Evolutionary conservation across 2,888 invertebrate species (phyloP), one percentile per base, ranked within the genome.

Genomic region (Polydrusus pterygomalis): DNA sequence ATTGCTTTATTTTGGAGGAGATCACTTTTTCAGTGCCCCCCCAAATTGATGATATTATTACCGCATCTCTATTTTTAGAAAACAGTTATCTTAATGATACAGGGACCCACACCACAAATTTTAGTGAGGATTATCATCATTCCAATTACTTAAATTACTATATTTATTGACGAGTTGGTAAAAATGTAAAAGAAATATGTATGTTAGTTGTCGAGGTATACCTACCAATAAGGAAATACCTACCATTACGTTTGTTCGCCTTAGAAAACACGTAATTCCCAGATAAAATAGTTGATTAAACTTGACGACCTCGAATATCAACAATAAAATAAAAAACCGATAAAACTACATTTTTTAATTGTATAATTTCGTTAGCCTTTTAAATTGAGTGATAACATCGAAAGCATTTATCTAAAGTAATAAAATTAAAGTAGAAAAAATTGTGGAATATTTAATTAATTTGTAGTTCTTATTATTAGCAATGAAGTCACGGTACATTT

Each of bases 301-400:
- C 20, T 51, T 51, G 51, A 51, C 20, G 51, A 51, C 51, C 51
- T 51, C 51, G 51, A 51, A 17, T 47, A 17, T 47, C 10, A 34
- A 34, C 45, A 15, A 51, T 20, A 18, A 20, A 51, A 51, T 51
- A 18, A 51, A 51, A 13, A 51, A 51, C 10, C 20, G 3, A 51
- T 51, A 51, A 51, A 51, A 11, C 20, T 20, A 18, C 9, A 18
- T 51, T 51, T 18, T 20, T 9, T 20, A 20, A 51, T 51, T 51
- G 51, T 51, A 51, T 51, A 51, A 51, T 20, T 51, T 51, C 9
- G 47, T 49, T 49, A 20, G 51, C 51, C 18, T 10, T 18, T 51
- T 47, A 17, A 47, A 51, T 20, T 20, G 51, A 20, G 51, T 51
- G 51, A 51, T 51, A 51, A 51, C 18, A 51, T 51, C 51, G 20